These are phyloP conservation scores for Drosophila nr. perissopoda DNA, from an alignment of 2,888 invertebrate genomes.

Conservation along the genomic window DNA sequence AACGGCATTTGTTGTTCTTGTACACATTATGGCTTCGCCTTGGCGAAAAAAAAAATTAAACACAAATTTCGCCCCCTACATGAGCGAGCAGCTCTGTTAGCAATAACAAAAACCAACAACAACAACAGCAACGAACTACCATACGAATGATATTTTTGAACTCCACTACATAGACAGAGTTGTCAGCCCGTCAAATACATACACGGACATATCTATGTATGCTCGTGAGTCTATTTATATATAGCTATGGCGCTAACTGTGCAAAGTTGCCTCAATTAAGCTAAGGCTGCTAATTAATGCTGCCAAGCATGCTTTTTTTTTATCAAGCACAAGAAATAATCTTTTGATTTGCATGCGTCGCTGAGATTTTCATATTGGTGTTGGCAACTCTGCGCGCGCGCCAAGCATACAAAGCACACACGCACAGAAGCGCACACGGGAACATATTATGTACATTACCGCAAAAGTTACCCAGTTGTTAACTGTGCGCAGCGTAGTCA, in stretches of 20 bases:
- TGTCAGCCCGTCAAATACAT: conserved; percentile 47
- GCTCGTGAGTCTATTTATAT: conserved; percentile 36
- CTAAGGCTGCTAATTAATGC: conserved; percentile 44
- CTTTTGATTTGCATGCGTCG: conserved; percentile 49
- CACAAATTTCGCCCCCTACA: conserved; percentile 68
- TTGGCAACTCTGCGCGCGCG: conserved; percentile 70
- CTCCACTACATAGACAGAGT: conserved; percentile 73
- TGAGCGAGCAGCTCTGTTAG: conserved; percentile 41
- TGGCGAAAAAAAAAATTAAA: conserved; percentile 54
- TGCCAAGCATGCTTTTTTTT: conserved; percentile 44
- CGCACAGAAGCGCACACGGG: conserved; percentile 5
- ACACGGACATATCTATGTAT: conserved; percentile 6
- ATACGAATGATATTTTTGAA: conserved; percentile 72
- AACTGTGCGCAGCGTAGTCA: conserved; percentile 17
- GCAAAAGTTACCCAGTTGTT: conserved; percentile 40
- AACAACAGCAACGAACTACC: conserved; percentile 35
- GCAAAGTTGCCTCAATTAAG: conserved; percentile 49
- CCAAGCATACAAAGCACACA: conserved; percentile 64
- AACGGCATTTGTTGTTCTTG: conserved; percentile 70
- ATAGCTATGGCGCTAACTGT: conserved; percentile 34
- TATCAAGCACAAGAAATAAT: conserved; percentile 44
- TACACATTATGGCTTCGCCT: conserved; percentile 75
- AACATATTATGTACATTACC: conserved; percentile 18
- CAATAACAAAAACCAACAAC: conserved; percentile 17
- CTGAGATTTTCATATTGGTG: conserved; percentile 39